phyloP scores from a whole-genome alignment of 2,888 invertebrate species.

The Tolmerus cingulatus region DNA sequence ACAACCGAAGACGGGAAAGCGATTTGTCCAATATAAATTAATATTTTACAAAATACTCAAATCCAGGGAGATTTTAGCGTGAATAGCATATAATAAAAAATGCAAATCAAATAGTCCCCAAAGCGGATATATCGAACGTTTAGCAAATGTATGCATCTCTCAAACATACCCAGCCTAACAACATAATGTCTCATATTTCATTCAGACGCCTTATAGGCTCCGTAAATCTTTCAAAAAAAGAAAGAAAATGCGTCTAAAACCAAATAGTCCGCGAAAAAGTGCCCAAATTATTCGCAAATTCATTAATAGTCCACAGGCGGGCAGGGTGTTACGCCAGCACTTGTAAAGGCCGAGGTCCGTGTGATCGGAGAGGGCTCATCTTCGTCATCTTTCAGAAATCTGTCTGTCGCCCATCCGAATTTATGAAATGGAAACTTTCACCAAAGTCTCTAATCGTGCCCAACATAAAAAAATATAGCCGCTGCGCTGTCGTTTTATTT shows the following conservation, averaged over 20 bases:
- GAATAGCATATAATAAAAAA: neutral
- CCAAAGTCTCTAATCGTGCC: slow-evolving; percentile 13
- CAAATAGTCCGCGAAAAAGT: neutral
- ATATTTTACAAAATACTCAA: neutral
- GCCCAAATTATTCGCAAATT: neutral
- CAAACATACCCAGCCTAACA: neutral
- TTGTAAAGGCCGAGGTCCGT: neutral
- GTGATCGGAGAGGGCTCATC: neutral
- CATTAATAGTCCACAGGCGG: neutral
- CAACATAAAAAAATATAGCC: neutral
- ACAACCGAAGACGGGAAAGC: neutral
- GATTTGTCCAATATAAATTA: neutral
- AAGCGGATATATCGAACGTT: neutral
- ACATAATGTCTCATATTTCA: neutral
- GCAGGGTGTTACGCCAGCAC: neutral
- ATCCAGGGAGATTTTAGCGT: neutral
- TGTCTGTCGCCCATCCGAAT: neutral
- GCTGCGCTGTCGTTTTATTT: neutral
- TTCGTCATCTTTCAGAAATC: neutral
- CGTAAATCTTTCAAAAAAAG: neutral
- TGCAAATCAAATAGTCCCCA: neutral
- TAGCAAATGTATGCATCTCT: neutral
- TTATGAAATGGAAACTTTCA: slow-evolving; percentile 18
- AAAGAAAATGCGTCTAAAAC: neutral
- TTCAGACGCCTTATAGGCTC: neutral